A percentile compares a stretch with the other conserved stretches of the same genome.
These are phyloP conservation scores for Papilio elwesi DNA, from an alignment of 2,888 invertebrate genomes.

Conservation along the genomic window DNA sequence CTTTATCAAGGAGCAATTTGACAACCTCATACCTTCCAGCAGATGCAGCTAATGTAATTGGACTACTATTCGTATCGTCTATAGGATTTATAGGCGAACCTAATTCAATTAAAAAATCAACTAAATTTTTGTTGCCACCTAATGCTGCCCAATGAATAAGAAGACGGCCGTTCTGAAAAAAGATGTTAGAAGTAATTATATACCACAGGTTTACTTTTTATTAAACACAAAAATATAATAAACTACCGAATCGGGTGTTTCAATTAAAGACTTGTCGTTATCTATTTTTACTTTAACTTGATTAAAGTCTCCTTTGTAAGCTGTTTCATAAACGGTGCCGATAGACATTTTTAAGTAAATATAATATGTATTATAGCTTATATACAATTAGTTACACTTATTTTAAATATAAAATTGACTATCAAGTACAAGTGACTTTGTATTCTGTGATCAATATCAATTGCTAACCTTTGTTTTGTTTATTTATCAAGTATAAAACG, in stretches of 20 bases:
- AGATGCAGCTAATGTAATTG: constrained; percentile 91
- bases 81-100: constrained; percentile 87
- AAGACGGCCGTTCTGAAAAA: constrained; percentile 87
- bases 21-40: constrained; percentile 90
- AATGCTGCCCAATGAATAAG: constrained; percentile 92
- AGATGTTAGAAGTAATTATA: neutral
- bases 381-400: neutral
- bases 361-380: neutral
- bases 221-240: neutral
- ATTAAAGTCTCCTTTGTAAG: constrained; percentile 89
- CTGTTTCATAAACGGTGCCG: constrained; percentile 85
- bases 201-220: neutral
- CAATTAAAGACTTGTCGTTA: constrained; percentile 70
- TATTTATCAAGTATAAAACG: no score
- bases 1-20: constrained; percentile 85
- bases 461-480: no score
- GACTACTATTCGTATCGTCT: constrained; percentile 91
- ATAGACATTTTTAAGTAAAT: constrained; percentile 70
- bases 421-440: no score
- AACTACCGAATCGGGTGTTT: constrained; percentile 66
- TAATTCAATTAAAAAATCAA: constrained; percentile 86
- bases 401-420: neutral
- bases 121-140: constrained; percentile 90
- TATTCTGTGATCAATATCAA: no score
- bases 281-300: constrained; percentile 86